Evolutionary conservation across 2,888 invertebrate genomes (phyloP), one percentile per base, ranked within the genome.

Genomic region (Emmelina monodactyla): DNA sequence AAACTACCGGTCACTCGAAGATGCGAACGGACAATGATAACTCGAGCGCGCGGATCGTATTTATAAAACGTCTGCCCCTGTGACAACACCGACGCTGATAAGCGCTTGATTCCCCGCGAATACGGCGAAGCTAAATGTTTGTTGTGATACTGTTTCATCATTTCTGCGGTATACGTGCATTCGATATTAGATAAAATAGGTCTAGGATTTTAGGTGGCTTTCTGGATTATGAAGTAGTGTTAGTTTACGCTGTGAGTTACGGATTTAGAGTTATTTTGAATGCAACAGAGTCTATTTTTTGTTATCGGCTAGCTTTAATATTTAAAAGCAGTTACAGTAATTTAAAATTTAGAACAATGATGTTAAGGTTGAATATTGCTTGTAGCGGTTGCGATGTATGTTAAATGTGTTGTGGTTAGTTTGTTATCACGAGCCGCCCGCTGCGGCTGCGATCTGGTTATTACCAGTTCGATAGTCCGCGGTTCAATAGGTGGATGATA

Each of bases 401-500:
- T 51, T 45, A 49, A 45, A 47, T 47, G 43, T 48, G 50, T 45
- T 46, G 44, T 49, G 53, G 57, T 56, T 44, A 50, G 45, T 49
- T 51, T 53, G 64, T 75, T 78, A 78, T 78, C 78, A 56, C 54
- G 40, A 78, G 73, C 79, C 65, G 78, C 75, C 61, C 62, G 67
- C 53, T 58, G 68, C 78, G 73, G 78, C 71, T 61, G 62, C 45
- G 48, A 72, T 69, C 84, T 70, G 66, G 84, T 81, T 79, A 73
- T 69, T 76, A 80, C 84, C 73, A 58, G 84, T 70, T 60, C 44
- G 60, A 62, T 66, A 71, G 81, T 73, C 81, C 76, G 69, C 66
- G 75, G 83, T 81, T 83, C 84, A 83, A 78, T 71, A 82, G 83
- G 84, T 83, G 79, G 71, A 64, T 68, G 78, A 80, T 79, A 78